These are phyloP conservation scores for Neoascia interrupta DNA, from an alignment of 2,888 invertebrate genomes.

Conservation along the genomic window DNA sequence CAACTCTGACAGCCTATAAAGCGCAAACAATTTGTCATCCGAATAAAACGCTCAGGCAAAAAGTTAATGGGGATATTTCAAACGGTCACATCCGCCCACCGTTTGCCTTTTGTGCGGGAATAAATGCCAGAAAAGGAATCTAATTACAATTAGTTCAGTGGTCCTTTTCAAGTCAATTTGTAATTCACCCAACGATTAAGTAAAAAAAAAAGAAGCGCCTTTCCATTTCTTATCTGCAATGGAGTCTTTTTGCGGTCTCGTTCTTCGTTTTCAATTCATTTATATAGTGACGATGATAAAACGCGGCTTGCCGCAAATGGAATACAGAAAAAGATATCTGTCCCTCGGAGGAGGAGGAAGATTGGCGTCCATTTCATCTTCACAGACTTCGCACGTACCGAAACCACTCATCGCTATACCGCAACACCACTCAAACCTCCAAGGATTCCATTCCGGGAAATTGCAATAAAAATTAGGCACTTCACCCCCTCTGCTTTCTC, in stretches of 20 bases:
- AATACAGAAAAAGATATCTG: constrained; percentile 45
- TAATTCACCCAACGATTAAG: constrained; percentile 50
- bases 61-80: constrained; percentile 6
- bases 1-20: too few species aligned
- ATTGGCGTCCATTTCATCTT: constrained; percentile 34
- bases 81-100: constrained; percentile 26
- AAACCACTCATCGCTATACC: constrained; percentile 48
- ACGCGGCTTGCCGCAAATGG: constrained; percentile 73
- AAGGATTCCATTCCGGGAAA: constrained; percentile 17
- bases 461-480: constrained; percentile 57
- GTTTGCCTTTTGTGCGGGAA: constrained; percentile 29
- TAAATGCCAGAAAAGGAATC: constrained; percentile 41
- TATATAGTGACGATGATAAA: constrained; percentile 44
- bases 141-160: constrained; percentile 62
- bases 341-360: constrained; percentile 42
- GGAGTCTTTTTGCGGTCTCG: constrained; percentile 25
- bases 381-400: constrained; percentile 49
- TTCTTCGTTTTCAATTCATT: constrained; percentile 60
- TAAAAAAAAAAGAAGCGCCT: constrained; percentile 11
- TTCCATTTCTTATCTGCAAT: constrained; percentile 38
- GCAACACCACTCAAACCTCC: constrained; percentile 47
- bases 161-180: constrained; percentile 51
- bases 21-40: neutral
- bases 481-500: constrained; percentile 8
- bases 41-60: constrained; percentile 5